These are phyloP conservation scores for Perca fluviatilis DNA, from an alignment of 2,113 vertebrate genomes.

Conservation along the genomic window DNA sequence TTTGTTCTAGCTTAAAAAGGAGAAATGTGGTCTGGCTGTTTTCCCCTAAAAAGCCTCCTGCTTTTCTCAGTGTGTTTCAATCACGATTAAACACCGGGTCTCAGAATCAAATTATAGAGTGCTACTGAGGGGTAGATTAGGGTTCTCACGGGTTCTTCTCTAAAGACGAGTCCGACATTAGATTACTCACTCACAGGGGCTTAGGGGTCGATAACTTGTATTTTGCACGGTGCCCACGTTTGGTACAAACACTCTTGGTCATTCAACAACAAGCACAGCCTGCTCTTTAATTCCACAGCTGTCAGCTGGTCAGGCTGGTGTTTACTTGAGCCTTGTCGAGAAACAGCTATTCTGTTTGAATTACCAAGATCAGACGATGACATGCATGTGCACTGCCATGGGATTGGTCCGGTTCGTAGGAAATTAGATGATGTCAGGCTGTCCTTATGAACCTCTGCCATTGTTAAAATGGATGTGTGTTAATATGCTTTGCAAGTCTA, in stretches of 20 bases:
- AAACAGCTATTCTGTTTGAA: constrained; percentile 15
- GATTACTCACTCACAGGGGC: background rate
- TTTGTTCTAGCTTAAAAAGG: constrained; percentile 13
- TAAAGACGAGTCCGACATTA: background rate
- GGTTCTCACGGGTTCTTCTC: background rate
- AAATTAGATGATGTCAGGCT: constrained; percentile 17
- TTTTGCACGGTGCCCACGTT: background rate
- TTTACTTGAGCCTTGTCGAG: background rate
- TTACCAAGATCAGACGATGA: background rate
- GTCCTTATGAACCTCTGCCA: background rate
- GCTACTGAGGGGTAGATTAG: background rate
- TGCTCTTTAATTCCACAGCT: constrained; percentile 27
- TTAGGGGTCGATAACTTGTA: background rate
- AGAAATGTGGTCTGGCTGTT: constrained; percentile 9
- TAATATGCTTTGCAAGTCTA: background rate
- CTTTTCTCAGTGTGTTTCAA: background rate
- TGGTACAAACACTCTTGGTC: background rate
- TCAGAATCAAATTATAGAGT: background rate
- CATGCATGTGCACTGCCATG: background rate
- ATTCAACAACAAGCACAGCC: constrained; percentile 22
- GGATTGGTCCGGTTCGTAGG: constrained; percentile 8
- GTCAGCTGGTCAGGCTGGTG: constrained; percentile 16
- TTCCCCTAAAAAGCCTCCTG: background rate
- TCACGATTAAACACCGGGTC: background rate
- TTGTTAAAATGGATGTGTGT: background rate